Percentiles rank a stretch among this genome's conserved stretches.
phyloP scores from a whole-genome alignment of 2,797 vertebrate species.

The Scleropages formosus region DNA sequence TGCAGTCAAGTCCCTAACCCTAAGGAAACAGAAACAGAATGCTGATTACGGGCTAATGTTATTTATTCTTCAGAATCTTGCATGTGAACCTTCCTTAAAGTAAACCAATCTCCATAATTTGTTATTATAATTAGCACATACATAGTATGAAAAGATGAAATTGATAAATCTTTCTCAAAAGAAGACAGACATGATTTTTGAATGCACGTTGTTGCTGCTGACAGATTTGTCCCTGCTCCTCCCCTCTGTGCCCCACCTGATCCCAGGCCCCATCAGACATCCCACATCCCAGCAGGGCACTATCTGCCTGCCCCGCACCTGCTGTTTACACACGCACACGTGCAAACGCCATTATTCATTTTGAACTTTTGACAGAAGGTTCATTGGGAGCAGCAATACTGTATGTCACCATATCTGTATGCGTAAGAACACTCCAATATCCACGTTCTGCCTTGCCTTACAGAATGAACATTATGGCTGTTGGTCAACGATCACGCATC shows the following conservation, averaged over 20 bases:
- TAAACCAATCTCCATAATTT: background rate
- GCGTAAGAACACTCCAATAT: background rate
- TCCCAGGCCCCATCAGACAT: conserved; percentile 28
- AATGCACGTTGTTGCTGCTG: conserved; percentile 20
- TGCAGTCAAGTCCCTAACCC: conserved; percentile 11
- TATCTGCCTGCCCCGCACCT: conserved; percentile 30
- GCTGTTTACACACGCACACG: conserved; percentile 36
- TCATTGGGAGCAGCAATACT: conserved; percentile 9
- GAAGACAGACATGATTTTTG: conserved; percentile 11
- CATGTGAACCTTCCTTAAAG: background rate
- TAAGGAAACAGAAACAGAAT: conserved; percentile 12
- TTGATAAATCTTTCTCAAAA: background rate
- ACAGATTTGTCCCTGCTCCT: conserved; percentile 29
- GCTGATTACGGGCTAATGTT: conserved; percentile 9
- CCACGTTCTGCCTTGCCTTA: background rate
- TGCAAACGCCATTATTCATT: conserved; percentile 27
- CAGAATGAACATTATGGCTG: background rate
- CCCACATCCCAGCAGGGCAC: conserved; percentile 33
- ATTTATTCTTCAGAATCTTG: background rate
- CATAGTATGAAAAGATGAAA: too few species aligned
- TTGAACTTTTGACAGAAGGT: conserved; percentile 5
- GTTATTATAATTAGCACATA: conserved; percentile 1
- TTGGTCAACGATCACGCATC: conserved; percentile 9
- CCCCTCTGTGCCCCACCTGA: conserved; percentile 30
- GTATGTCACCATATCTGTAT: background rate